phyloP scores from a whole-genome alignment of 2,888 invertebrate species.

The Helleia helle region DNA sequence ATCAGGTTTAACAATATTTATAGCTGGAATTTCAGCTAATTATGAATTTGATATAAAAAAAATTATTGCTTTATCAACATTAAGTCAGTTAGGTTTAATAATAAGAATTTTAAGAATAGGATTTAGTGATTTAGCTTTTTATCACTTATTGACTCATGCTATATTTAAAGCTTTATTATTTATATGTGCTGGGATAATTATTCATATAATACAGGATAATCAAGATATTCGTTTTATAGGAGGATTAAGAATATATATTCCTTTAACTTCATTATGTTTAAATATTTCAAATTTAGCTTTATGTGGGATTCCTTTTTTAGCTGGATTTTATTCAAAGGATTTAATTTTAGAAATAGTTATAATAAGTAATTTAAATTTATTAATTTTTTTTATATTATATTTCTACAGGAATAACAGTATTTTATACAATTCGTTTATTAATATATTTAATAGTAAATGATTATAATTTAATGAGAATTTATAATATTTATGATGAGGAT shows the following conservation, averaged over 20 bases:
- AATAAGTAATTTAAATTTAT: conserved; percentile 67
- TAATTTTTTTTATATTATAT: conserved; percentile 71
- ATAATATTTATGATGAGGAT: conserved; percentile 65
- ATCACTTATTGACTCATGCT: conserved; percentile 82
- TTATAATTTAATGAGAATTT: conserved; percentile 58
- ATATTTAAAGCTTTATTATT: conserved; percentile 85
- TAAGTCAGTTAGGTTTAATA: conserved; percentile 84
- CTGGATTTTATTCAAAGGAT: conserved; percentile 79
- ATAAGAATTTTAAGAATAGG: conserved; percentile 76
- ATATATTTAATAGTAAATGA: conserved; percentile 68
- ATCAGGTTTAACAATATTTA: conserved; percentile 75
- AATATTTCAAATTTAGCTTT: conserved; percentile 75
- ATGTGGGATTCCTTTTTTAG: conserved; percentile 77
- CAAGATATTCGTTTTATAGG: conserved; percentile 81
- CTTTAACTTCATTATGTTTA: conserved; percentile 69
- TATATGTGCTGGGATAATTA: conserved; percentile 80
- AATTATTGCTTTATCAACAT: conserved; percentile 84
- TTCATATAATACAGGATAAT: conserved; percentile 75
- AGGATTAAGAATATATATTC: conserved; percentile 54
- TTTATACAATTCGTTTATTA: conserved; percentile 71
- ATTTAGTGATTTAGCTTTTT: conserved; percentile 74
- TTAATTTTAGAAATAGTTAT: conserved; percentile 74
- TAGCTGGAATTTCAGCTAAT: conserved; percentile 74
- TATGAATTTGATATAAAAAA: conserved; percentile 83
- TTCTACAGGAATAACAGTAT: conserved; percentile 73